phyloP scores from a whole-genome alignment of 2,888 invertebrate genomes.

The Maniola hyperantus region DNA sequence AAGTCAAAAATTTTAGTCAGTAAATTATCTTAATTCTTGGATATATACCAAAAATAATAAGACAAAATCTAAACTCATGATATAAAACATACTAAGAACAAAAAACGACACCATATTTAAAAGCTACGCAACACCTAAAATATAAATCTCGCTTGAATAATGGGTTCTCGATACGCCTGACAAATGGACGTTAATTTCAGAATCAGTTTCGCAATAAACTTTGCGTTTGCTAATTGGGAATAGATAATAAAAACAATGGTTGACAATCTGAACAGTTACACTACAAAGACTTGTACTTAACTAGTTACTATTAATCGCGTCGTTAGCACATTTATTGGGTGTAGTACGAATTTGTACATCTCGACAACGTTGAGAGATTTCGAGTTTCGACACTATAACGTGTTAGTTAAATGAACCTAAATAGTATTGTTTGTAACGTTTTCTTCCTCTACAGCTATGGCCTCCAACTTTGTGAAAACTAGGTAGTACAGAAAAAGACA shows the following conservation, averaged over 20 bases:
- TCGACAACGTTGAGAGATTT: not conserved
- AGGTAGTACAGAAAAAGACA: too few relatives aligned
- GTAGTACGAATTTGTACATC: not conserved
- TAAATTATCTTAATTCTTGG: too few relatives aligned
- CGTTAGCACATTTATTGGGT: constrained; percentile 29
- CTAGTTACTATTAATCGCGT: constrained; percentile 29
- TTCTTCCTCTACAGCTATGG: too few relatives aligned
- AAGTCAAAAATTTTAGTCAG: not conserved
- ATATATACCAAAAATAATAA: too few relatives aligned
- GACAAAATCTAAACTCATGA: not conserved
- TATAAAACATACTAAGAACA: not conserved
- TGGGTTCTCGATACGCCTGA: constrained; percentile 16
- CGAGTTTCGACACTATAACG: too few relatives aligned
- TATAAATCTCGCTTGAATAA: constrained; percentile 18
- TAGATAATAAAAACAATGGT: constrained; percentile 38
- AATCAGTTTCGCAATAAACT: constrained; percentile 22
- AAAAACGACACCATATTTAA: not conserved
- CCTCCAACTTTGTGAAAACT: too few relatives aligned
- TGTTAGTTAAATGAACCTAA: too few relatives aligned
- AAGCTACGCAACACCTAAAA: constrained; percentile 14
- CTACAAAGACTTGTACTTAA: constrained; percentile 26
- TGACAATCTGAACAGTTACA: constrained; percentile 35
- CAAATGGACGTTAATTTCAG: constrained; percentile 20
- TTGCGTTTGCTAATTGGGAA: constrained; percentile 32
- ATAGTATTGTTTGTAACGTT: too few relatives aligned